Evolutionary conservation across 2,888 invertebrate species (phyloP), one percentile per base, ranked within the genome.

Genomic region (Temnothorax unifasciatus): DNA sequence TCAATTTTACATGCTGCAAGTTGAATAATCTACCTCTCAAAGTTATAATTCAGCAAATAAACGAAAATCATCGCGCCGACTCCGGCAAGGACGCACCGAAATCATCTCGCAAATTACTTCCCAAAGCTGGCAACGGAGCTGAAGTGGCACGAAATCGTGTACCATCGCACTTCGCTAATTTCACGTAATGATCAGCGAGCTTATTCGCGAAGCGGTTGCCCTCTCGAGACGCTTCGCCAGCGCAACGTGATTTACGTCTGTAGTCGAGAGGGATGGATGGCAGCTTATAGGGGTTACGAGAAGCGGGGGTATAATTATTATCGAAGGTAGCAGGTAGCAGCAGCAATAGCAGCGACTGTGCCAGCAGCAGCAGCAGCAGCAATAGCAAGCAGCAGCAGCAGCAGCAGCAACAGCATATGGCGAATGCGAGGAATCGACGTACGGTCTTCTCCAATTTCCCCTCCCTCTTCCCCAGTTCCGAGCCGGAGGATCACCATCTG

Each of bases 291-390:
- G 59, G 83, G 69, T 50, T 68, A 50, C 61, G 66, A 38, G 59
- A 69, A 25, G 85, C 61, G 73, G 85, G 83, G 61, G 77, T 83
- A 90, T 90, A 92, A 92, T 92, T 92, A 92, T 92, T 87, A 90
- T 89, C 88, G 90, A 75, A 85, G 85, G 82, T 86, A 85, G 76
- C 86, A 74, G 86, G 87, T 73, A 68, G 76, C 44, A 18, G 73
- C 71, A 54, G 68, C 6, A 47, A 61, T 47, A n/a, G 54, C 38
- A 6, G 68, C 59, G 2, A 29, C 63, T 59, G 47, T 44, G 41
- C 68, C 21, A 15, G 34, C 29, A 18, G n/a, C 75, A 84, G 86
- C 91, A 90, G 85, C 82, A 69, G 6, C 64, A 64, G 21, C 61
- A 47, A 44, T 29, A 85, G 86, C 91, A 21, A 21, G 21, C 21